Conservation (phyloP, 2,113 vertebrate genomes). For the human (Homo sapiens) region DNA sequence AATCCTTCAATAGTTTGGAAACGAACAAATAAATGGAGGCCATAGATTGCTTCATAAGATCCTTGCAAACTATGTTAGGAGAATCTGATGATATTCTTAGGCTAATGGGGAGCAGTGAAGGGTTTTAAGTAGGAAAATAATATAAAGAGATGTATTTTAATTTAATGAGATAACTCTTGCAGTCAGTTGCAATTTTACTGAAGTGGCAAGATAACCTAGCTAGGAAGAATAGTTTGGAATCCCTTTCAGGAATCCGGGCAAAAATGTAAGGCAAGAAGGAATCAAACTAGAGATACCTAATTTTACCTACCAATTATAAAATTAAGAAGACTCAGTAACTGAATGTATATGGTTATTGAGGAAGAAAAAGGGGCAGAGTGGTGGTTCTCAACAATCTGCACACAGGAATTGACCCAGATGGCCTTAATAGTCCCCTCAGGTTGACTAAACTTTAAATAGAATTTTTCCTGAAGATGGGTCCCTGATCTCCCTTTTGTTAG, state of each 20-base stretch:
- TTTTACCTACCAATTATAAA: background rate
- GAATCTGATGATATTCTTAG: background rate
- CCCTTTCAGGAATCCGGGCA: background rate
- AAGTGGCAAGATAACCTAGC: background rate
- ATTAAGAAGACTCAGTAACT: background rate
- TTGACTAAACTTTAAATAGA: background rate
- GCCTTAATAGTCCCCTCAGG: background rate
- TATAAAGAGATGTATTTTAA: background rate
- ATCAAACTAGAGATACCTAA: background rate
- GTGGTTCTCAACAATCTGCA: background rate
- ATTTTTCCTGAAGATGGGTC: background rate
- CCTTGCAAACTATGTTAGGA: background rate
- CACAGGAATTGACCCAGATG: background rate
- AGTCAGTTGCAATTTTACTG: background rate
- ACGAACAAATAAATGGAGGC: background rate
- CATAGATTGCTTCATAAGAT: background rate
- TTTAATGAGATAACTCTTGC: background rate
- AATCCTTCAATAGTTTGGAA: background rate
- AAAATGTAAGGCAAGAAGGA: background rate
- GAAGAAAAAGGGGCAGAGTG: background rate
- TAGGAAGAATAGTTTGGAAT: background rate
- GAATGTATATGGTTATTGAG: background rate
- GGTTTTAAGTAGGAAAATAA: background rate
- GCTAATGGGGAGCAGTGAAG: background rate
- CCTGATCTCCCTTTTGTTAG: background rate